Base-by-base conservation (phyloP, 2,113 vertebrate species). In the Chauna torquata region DNA sequence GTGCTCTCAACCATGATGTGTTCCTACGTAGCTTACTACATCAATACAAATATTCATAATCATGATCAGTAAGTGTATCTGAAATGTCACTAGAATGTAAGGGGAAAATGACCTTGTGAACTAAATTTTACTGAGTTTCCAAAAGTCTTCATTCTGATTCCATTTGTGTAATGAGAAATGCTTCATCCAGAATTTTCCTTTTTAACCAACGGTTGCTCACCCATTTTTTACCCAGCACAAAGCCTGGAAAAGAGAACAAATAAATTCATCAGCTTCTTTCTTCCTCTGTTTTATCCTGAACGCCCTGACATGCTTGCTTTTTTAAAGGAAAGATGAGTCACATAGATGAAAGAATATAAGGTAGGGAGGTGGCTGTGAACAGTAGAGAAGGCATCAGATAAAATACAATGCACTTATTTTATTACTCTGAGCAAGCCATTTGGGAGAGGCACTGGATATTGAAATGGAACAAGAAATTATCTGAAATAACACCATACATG, bases 281-380 rank as follows among this genome's bases (percentile, higher is more conserved):
- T 88, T 88, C 96, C 80, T 57, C 75, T 20, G 7, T 16, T 88
- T 30, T 90, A 68, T 52, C 76, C 69, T 74, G 47, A 69, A 86
- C 54, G 81, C 10, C 70, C 80, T 91, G 81, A 82, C 77, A 85
- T 77, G 74, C 36, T 86, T 80, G 16, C 8, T 38, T 87, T 96
- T 74, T 71, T 62, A 77, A 94, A 62, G 69, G 55, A 86, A 92
- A 93, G 88, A 96, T 93, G 94, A 97, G 80, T 87, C 70, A 96
- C 74, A 75, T 6, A 5, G 72, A 95, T 88, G 69, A 96, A 97
- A 97, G 72, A 88, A 84, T 71, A 75, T 70, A 93, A 93, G 82
- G 80, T 17, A 88, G 62, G 92, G 83, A 94, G 57, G 64, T 78
- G 89, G 77, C 70, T 93, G 89, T 96, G 92, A 93, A 86, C 45